Percentiles rank a stretch among this genome's conserved stretches.
Evolutionary conservation across 1,140 invertebrate species (phyloP).

Genomic region (Ostrea edulis): DNA sequence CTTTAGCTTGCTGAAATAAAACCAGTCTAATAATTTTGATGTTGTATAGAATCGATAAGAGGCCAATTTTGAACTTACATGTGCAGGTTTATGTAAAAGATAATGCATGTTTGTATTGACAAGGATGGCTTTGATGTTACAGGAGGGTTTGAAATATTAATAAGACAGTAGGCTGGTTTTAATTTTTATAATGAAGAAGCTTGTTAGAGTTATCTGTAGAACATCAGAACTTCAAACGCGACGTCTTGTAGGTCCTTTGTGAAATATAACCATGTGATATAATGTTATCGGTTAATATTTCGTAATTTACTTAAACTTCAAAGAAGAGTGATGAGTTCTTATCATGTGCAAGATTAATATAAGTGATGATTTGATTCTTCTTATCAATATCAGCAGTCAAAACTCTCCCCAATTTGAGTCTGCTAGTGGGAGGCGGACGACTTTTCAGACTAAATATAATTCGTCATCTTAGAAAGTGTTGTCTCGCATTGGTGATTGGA

Average conservation of each 20-base stretch:
- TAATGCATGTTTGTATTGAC: conserved; percentile 19
- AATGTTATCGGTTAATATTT: not conserved
- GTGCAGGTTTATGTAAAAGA: conserved; percentile 16
- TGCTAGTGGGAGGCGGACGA: not conserved
- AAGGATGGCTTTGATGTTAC: not conserved
- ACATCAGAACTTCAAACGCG: not conserved
- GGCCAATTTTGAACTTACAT: not conserved
- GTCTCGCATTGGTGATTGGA: no score
- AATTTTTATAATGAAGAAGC: not conserved
- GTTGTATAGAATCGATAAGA: not conserved
- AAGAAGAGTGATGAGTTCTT: not conserved
- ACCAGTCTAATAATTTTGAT: not conserved
- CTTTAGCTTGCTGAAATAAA: not conserved
- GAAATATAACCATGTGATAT: not conserved
- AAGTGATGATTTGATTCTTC: not conserved
- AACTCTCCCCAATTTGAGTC: no score
- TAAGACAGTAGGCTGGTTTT: not conserved
- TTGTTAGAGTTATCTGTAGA: not conserved
- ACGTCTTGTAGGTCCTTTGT: not conserved
- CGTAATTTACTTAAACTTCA: not conserved
- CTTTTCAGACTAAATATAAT: no score
- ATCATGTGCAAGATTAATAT: not conserved
- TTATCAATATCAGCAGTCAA: no score
- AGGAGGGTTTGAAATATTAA: conserved; percentile 13
- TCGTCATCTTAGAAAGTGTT: no score